phyloP scores from a whole-genome alignment of 2,888 invertebrate species.

The Epistrophella euchroma region DNA sequence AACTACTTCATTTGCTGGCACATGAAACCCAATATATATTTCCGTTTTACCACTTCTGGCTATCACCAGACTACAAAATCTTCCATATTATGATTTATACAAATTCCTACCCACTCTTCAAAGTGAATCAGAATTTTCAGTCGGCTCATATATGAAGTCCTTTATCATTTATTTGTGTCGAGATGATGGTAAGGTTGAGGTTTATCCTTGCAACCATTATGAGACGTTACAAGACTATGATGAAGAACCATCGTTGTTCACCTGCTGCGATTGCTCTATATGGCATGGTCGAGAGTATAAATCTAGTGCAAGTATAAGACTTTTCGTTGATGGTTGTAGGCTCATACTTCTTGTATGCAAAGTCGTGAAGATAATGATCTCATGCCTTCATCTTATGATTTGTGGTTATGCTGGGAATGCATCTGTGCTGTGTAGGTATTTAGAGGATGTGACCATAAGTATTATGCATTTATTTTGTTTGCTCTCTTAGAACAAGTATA shows the following conservation, averaged over 20 bases:
- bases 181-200: background rate
- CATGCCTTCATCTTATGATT: conserved; percentile 66
- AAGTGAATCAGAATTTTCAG: conserved; percentile 58
- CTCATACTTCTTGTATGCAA: conserved; percentile 8
- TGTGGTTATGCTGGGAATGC: conserved; percentile 54
- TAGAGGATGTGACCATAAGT: conserved; percentile 53
- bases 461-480: conserved; percentile 47
- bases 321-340: conserved; percentile 52
- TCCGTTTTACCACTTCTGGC: conserved; percentile 36
- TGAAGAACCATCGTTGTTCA: conserved; percentile 63
- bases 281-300: background rate
- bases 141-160: conserved; percentile 45
- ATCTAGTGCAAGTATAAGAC: conserved; percentile 34
- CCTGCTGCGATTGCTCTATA: conserved; percentile 34
- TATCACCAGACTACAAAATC: conserved; percentile 20
- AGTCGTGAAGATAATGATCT: conserved; percentile 66
- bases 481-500: background rate
- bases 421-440: conserved; percentile 50
- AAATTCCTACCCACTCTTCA: conserved; percentile 56
- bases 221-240: conserved; percentile 37
- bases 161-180: conserved; percentile 30
- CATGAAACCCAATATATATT: conserved; percentile 20
- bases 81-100: conserved; percentile 53
- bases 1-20: conserved; percentile 18
- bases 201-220: background rate